Percentiles rank a stretch among this genome's conserved stretches.
Evolutionary conservation across 2,797 vertebrate genomes (phyloP).

Genomic region (Sylvilagus floridanus): DNA sequence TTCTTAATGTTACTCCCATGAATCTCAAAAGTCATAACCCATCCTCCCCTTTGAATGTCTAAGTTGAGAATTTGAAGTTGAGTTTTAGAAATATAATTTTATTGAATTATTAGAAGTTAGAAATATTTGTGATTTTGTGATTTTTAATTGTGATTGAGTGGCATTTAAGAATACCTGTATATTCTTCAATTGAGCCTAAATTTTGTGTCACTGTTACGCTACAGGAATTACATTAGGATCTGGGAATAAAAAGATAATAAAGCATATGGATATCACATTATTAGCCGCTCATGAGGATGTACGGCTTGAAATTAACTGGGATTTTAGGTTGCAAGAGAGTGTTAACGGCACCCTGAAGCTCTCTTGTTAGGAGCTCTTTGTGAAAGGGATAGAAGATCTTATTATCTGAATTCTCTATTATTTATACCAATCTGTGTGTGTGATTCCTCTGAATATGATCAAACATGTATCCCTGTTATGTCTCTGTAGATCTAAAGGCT

Average conservation of each 20-base stretch:
- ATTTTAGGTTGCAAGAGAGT: background rate
- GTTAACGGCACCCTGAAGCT: background rate
- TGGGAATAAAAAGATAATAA: conserved; percentile 31
- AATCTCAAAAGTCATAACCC: background rate
- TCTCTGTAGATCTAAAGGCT: conserved; percentile 24
- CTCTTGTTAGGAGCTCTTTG: background rate
- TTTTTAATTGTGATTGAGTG: background rate
- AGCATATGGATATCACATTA: background rate
- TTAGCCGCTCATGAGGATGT: conserved; percentile 1
- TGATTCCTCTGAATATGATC: background rate
- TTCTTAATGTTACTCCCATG: background rate
- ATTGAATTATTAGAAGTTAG: conserved; percentile 50
- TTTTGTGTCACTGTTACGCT: background rate
- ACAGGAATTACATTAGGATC: background rate
- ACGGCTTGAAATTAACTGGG: conserved; percentile 11
- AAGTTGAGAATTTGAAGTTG: background rate
- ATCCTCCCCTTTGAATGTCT: background rate
- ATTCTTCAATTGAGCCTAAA: background rate
- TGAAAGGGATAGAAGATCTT: background rate
- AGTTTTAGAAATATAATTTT: background rate
- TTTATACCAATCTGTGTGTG: background rate
- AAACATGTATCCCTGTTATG: background rate
- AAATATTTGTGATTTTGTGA: conserved; percentile 4
- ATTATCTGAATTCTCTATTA: background rate
- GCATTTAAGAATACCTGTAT: background rate